Evolutionary conservation across 2,113 vertebrate genomes (phyloP).

Genomic region (Dipodomys merriami): DNA sequence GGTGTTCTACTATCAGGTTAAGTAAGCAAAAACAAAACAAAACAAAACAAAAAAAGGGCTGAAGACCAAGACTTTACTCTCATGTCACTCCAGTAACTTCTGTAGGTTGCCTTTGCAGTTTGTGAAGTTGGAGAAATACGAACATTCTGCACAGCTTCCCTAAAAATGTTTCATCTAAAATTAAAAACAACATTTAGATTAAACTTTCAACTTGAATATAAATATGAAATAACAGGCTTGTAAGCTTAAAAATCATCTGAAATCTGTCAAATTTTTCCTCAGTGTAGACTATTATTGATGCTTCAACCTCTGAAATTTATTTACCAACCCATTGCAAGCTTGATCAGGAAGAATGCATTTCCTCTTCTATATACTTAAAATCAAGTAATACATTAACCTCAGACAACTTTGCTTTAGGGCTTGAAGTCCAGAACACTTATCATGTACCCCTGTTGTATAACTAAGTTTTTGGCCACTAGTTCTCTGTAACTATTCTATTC

Average conservation of each 20-base stretch:
- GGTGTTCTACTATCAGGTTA: neutral
- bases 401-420: neutral
- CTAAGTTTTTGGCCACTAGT: neutral
- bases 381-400: neutral
- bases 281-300: neutral
- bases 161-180: constrained; percentile 20
- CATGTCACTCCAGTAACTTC: neutral
- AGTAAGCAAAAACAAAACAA: neutral
- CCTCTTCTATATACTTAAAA: neutral
- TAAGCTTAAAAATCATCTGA: neutral
- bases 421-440: neutral
- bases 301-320: neutral
- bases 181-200: neutral
- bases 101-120: neutral
- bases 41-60: neutral
- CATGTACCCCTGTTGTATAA: neutral
- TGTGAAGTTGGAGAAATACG: constrained; percentile 19
- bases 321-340: neutral
- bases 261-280: neutral
- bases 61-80: neutral
- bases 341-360: neutral
- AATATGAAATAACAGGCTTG: neutral
- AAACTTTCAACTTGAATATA: neutral
- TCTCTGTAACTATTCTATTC: neutral
- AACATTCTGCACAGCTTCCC: neutral